phyloP scores from a whole-genome alignment of 2,113 vertebrate species.

The Tursiops truncatus region DNA sequence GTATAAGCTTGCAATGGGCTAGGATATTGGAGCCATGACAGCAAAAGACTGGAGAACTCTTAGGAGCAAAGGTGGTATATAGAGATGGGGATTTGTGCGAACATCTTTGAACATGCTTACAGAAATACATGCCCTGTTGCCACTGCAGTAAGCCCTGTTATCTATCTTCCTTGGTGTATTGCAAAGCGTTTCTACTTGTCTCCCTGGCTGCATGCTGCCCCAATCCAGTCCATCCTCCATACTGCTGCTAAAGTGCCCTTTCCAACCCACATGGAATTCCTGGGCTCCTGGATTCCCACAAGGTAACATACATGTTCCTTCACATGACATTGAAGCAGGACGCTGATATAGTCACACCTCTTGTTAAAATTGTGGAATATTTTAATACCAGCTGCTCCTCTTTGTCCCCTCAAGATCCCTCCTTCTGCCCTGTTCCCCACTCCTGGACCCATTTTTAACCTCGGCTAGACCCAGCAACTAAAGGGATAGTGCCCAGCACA shows the following conservation, averaged over 20 bases:
- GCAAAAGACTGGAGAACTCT: neutral
- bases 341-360: neutral
- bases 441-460: neutral
- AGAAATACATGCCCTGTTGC: neutral
- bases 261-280: neutral
- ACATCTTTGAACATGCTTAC: neutral
- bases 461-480: neutral
- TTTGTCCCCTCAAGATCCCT: neutral
- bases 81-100: neutral
- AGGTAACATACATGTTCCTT: constrained; percentile 17
- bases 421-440: neutral
- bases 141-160: neutral
- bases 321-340: neutral
- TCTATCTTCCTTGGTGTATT: neutral
- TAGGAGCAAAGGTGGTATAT: constrained; percentile 19
- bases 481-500: neutral
- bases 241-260: neutral
- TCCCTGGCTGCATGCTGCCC: neutral
- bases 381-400: constrained; percentile 13
- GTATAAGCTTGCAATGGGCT: neutral
- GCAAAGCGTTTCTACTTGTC: constrained; percentile 22
- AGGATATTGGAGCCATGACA: neutral
- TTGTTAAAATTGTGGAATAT: constrained; percentile 14
- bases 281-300: neutral
- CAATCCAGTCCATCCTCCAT: neutral